Percentiles rank a stretch among this genome's conserved stretches.
These are phyloP conservation scores for Lophotriccus pileatus DNA, from an alignment of 2,797 vertebrate genomes.

Conservation along the genomic window DNA sequence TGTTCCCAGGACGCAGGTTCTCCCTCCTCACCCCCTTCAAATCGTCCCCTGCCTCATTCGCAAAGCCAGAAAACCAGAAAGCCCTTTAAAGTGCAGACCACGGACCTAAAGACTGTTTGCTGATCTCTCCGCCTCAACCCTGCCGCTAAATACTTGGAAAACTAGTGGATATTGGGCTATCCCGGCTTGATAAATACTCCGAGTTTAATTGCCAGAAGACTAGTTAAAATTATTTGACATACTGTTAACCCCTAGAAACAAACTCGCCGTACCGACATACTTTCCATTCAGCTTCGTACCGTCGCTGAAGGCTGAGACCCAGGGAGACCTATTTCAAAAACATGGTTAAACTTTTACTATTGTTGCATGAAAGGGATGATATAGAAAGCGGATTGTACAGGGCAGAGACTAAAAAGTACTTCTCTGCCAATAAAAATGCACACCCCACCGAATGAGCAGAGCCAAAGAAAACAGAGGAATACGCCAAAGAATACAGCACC, in stretches of 20 bases:
- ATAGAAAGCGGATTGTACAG: slow-evolving; percentile 53
- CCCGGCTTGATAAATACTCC: neutral
- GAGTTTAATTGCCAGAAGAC: slow-evolving; percentile 44
- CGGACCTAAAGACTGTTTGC: neutral
- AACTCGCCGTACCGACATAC: slow-evolving; percentile 3
- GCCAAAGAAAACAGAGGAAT: slow-evolving; percentile 55
- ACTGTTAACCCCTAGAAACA: slow-evolving; percentile 56
- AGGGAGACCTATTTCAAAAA: slow-evolving; percentile 44
- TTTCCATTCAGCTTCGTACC: neutral
- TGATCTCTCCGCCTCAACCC: neutral
- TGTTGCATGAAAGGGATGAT: slow-evolving; percentile 54
- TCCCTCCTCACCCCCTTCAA: neutral
- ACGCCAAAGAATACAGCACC: slow-evolving; percentile 41
- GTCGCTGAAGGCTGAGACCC: slow-evolving; percentile 18
- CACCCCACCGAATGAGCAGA: slow-evolving; percentile 30
- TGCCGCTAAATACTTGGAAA: slow-evolving; percentile 48
- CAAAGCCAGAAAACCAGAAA: slow-evolving; percentile 5
- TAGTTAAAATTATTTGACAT: slow-evolving; percentile 63
- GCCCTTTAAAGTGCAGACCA: neutral
- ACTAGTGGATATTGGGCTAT: slow-evolving; percentile 27
- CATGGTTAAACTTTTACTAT: slow-evolving; percentile 44
- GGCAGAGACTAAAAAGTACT: slow-evolving; percentile 45
- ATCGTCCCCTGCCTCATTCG: neutral
- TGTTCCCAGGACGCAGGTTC: neutral
- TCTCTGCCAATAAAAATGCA: slow-evolving; percentile 51